phyloP scores from a whole-genome alignment of 1,140 invertebrate species.

The Drosophila orena region DNA sequence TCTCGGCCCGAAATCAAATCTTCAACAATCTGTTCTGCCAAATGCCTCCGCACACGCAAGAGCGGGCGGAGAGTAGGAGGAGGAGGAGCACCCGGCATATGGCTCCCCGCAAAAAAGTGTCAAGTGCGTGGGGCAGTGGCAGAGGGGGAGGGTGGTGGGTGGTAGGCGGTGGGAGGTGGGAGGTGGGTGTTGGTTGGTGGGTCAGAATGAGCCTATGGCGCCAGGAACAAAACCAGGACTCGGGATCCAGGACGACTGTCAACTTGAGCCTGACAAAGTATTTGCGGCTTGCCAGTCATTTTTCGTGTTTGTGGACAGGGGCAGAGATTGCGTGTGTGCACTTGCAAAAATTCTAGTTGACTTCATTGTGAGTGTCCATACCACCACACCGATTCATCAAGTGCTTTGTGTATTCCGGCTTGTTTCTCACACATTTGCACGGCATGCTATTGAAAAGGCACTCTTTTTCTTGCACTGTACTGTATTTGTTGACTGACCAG shows the following conservation, averaged over 20 bases:
- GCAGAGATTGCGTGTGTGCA: conserved; percentile 1
- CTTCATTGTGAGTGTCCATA: not conserved
- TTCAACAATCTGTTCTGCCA: conserved; percentile 74
- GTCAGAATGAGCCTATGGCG: conserved; percentile 32
- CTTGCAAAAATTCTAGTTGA: not conserved
- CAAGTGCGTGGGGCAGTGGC: conserved; percentile 55
- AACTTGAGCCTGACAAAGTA: conserved; percentile 82
- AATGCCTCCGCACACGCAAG: conserved; percentile 45
- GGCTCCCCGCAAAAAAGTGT: conserved; percentile 63
- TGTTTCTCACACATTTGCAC: too few species aligned
- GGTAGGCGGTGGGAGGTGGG: not conserved
- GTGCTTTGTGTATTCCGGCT: too few species aligned
- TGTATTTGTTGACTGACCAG: conserved; percentile 9
- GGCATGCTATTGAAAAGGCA: too few species aligned
- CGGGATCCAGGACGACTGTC: conserved; percentile 66
- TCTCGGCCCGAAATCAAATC: conserved; percentile 74
- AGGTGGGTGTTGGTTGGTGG: not conserved
- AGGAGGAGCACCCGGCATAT: conserved; percentile 21
- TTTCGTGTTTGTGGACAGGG: conserved; percentile 40
- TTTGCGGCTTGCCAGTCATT: conserved; percentile 81
- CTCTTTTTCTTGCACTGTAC: not conserved
- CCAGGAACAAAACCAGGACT: conserved; percentile 23
- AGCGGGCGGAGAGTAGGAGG: conserved; percentile 5
- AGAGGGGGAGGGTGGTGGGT: not conserved
- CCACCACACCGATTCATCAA: too few species aligned